phyloP scores from a whole-genome alignment of 2,888 invertebrate genomes.

The Eurois occulta region DNA sequence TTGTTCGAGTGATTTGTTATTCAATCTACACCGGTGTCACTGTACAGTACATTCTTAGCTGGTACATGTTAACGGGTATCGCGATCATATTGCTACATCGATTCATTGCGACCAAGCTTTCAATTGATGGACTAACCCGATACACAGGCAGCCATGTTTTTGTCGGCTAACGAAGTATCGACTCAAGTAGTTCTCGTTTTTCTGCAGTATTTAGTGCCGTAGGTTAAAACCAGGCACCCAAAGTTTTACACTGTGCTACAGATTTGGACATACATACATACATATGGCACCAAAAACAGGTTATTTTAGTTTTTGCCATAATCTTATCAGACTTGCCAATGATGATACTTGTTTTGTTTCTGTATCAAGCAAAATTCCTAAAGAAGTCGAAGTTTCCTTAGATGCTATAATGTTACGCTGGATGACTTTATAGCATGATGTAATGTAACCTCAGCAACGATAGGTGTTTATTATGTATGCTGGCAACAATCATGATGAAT shows the following conservation, averaged over 20 bases:
- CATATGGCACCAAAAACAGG: not conserved
- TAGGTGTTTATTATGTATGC: slow-evolving; percentile 68
- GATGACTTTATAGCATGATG: slow-evolving; percentile 77
- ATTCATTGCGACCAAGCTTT: slow-evolving; percentile 68
- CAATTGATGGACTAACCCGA: slow-evolving; percentile 68
- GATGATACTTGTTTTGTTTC: not conserved
- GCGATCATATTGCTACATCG: slow-evolving; percentile 67
- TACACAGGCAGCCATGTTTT: slow-evolving; percentile 55
- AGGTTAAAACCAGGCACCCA: not conserved
- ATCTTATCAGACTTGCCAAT: not conserved
- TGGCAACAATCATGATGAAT: slow-evolving; percentile 72
- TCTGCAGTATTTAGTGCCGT: slow-evolving; percentile 4
- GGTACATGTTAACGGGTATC: slow-evolving; percentile 66
- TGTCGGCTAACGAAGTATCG: not conserved
- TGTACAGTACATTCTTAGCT: slow-evolving; percentile 65
- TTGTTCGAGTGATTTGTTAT: slow-evolving; percentile 71
- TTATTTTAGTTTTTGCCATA: not conserved
- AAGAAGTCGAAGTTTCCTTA: slow-evolving; percentile 27
- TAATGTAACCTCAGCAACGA: slow-evolving; percentile 72
- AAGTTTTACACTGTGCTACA: not conserved
- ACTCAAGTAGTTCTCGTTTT: slow-evolving; percentile 6
- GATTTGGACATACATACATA: no score
- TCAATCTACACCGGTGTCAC: slow-evolving; percentile 69
- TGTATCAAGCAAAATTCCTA: not conserved
- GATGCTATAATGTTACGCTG: slow-evolving; percentile 63